Percentiles rank a stretch among this genome's conserved stretches.
Evolutionary conservation across 64 coral and sea anemone species (phyloP).

Genomic region (Actinia tenebrosa): DNA sequence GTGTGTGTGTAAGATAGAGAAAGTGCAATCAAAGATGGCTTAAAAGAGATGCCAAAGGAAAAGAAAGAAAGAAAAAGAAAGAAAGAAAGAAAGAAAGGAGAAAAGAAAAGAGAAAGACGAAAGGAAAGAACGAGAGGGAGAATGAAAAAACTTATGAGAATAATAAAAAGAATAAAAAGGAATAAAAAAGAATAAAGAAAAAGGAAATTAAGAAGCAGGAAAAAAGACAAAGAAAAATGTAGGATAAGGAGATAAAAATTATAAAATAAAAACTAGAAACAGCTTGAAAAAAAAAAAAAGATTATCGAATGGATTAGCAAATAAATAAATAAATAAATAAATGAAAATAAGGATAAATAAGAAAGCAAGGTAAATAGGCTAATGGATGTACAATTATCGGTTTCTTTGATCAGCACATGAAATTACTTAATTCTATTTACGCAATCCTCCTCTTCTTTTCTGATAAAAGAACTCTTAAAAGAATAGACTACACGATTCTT

Average conservation of each 20-base stretch:
- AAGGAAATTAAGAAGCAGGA: neutral
- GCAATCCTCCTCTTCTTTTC: neutral
- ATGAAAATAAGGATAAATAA: neutral
- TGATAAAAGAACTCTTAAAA: constrained; percentile 6
- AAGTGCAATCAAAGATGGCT: no score
- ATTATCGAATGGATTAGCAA: neutral
- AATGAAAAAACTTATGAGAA: no score
- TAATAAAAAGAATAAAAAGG: no score
- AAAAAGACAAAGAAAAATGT: no score
- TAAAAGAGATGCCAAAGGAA: no score
- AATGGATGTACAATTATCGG: constrained; percentile 15
- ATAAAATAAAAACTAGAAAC: no score
- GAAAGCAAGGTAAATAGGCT: neutral
- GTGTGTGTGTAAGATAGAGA: neutral
- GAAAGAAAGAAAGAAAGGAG: neutral
- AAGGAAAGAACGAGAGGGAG: neutral
- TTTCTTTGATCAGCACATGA: neutral
- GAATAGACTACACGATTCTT: no score
- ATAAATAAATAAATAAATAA: neutral
- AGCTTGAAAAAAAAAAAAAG: neutral
- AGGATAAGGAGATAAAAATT: no score
- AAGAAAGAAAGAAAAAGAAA: neutral
- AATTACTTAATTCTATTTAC: constrained; percentile 13
- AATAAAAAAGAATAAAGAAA: no score
- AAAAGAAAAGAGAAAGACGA: neutral